These are phyloP conservation scores for Perithous albicinctus DNA, from an alignment of 2,888 invertebrate genomes.

Conservation along the genomic window DNA sequence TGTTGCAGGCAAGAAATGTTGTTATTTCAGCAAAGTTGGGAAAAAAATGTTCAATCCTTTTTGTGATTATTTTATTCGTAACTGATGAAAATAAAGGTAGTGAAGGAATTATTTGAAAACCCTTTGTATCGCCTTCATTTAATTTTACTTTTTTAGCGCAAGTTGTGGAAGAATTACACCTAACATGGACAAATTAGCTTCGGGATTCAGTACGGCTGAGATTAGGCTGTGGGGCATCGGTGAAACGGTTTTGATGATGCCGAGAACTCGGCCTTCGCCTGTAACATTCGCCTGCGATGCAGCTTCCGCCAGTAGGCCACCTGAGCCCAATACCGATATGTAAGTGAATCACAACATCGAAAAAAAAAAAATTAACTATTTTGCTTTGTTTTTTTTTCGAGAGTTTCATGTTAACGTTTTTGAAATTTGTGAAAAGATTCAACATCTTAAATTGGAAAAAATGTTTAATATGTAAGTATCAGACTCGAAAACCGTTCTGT, in stretches of 20 bases:
- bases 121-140: not conserved
- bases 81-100: not conserved
- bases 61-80: no score
- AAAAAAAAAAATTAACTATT: no score
- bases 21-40: no score
- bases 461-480: no score
- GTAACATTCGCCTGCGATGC: slow-evolving; percentile 86
- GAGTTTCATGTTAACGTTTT: slow-evolving; percentile 8
- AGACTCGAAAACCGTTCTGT: no score
- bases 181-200: slow-evolving; percentile 88
- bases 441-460: no score
- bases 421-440: no score
- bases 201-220: slow-evolving; percentile 90
- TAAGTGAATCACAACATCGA: slow-evolving; percentile 78
- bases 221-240: slow-evolving; percentile 89
- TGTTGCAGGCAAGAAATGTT: no score
- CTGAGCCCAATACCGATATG: slow-evolving; percentile 84
- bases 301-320: slow-evolving; percentile 85
- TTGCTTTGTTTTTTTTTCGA: slow-evolving; percentile 36
- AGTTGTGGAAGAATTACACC: slow-evolving; percentile 88
- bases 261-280: slow-evolving; percentile 82
- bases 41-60: no score
- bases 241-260: slow-evolving; percentile 83
- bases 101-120: not conserved
- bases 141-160: slow-evolving; percentile 85